A percentile compares a stretch with the other conserved stretches of the same genome.
Evolutionary conservation across 2,797 vertebrate species (phyloP).

Genomic region (Hybognathus amarus): DNA sequence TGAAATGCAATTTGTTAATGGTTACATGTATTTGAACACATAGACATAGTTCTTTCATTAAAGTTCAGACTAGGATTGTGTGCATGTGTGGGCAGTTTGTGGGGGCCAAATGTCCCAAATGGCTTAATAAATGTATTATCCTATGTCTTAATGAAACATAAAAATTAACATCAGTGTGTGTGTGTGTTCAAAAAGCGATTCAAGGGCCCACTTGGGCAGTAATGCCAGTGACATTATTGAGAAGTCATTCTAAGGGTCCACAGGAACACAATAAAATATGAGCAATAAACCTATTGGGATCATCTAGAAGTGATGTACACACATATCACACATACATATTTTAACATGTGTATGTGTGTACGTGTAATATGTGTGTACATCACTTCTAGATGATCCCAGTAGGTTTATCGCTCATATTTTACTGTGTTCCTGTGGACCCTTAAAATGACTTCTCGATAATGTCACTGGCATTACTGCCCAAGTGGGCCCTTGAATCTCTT

Average conservation of each 20-base stretch:
- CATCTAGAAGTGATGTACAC: neutral
- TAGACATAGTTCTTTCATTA: slow-evolving; percentile 71
- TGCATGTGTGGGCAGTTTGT: slow-evolving; percentile 6
- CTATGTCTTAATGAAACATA: neutral
- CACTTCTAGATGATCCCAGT: neutral
- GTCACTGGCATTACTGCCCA: slow-evolving; percentile 16
- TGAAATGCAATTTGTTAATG: slow-evolving; percentile 24
- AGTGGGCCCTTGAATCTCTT: slow-evolving; percentile 31
- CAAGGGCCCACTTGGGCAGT: slow-evolving; percentile 23
- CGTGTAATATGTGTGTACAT: neutral
- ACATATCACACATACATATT: neutral
- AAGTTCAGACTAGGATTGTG: neutral
- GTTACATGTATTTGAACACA: slow-evolving; percentile 65
- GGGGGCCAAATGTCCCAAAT: neutral
- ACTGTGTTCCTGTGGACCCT: slow-evolving; percentile 34
- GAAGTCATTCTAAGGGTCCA: slow-evolving; percentile 40
- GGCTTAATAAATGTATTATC: neutral
- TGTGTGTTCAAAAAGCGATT: slow-evolving; percentile 17
- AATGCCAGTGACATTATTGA: slow-evolving; percentile 23
- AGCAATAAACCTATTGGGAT: neutral
- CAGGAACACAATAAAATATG: slow-evolving; percentile 23
- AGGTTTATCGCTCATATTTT: slow-evolving; percentile 10
- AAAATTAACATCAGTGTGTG: neutral
- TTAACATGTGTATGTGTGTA: neutral
- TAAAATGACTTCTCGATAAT: slow-evolving; percentile 43